These are phyloP conservation scores for Lota lota DNA, from an alignment of 2,113 vertebrate genomes.

Conservation along the genomic window DNA sequence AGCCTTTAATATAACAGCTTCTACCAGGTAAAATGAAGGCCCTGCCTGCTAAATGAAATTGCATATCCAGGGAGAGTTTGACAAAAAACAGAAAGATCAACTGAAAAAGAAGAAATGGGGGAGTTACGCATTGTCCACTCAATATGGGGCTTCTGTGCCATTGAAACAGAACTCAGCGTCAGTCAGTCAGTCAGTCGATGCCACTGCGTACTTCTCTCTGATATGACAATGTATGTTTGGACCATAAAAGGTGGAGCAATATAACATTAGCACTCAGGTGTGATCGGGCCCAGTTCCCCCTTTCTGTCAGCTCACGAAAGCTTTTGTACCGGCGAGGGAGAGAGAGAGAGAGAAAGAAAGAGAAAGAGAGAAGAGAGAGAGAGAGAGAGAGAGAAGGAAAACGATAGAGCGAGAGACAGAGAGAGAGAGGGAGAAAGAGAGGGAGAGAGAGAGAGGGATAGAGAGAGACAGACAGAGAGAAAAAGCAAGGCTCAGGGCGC, in stretches of 20 bases:
- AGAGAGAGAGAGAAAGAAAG: conserved; percentile 35
- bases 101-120: not conserved
- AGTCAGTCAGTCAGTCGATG: too few species aligned
- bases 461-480: conserved; percentile 46
- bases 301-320: conserved; percentile 51
- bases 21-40: not conserved
- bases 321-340: conserved; percentile 64
- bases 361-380: too few species aligned
- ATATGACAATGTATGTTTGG: too few species aligned
- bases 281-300: conserved; percentile 53
- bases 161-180: not conserved
- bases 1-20: conserved; percentile 9
- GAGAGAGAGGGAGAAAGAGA: conserved; percentile 51
- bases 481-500: conserved; percentile 50
- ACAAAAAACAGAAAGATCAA: not conserved
- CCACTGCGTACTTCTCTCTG: too few species aligned
- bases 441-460: conserved; percentile 51
- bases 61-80: conserved; percentile 4
- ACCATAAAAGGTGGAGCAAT: too few species aligned
- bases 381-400: not conserved
- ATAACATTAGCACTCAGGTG: conserved; percentile 36
- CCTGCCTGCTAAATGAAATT: not conserved
- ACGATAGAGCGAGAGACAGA: conserved; percentile 58
- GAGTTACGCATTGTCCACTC: conserved; percentile 16
- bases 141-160: not conserved